Percentiles rank a stretch among this genome's conserved stretches.
These are phyloP conservation scores for Parazoanthus darwini DNA, from an alignment of 92 coral and sea anemone species.

Conservation along the genomic window DNA sequence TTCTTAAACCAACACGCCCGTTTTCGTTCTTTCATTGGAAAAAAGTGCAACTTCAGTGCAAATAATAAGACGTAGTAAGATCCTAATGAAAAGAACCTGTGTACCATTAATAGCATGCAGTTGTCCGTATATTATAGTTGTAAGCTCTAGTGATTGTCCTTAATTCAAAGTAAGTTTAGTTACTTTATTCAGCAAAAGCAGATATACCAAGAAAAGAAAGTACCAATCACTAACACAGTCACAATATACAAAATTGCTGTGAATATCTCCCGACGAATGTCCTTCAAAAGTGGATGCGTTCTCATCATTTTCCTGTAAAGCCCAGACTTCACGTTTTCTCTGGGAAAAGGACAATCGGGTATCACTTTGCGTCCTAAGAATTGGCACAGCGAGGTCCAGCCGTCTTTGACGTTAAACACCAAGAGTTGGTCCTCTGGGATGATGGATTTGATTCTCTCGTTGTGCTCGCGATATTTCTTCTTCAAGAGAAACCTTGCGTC, in stretches of 20 bases:
- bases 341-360: constrained; percentile 27
- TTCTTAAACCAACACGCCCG: no score
- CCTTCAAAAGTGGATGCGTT: neutral
- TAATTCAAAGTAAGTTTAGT: neutral
- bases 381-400: constrained; percentile 14
- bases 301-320: constrained; percentile 25
- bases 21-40: no score
- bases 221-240: neutral
- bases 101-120: no score
- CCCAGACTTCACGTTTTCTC: constrained; percentile 36
- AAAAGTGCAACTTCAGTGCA: no score
- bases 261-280: constrained; percentile 21
- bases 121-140: no score
- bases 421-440: constrained; percentile 16
- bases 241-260: neutral
- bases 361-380: constrained; percentile 11
- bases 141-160: no score
- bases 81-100: no score
- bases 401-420: constrained; percentile 27
- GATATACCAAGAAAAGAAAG: neutral
- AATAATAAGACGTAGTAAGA: no score
- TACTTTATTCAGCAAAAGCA: neutral
- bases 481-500: constrained; percentile 32
- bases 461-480: constrained; percentile 35
- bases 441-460: neutral